Evolutionary conservation across 2,797 vertebrate species (phyloP).

Genomic region (Petrocephalus schoutedeni): DNA sequence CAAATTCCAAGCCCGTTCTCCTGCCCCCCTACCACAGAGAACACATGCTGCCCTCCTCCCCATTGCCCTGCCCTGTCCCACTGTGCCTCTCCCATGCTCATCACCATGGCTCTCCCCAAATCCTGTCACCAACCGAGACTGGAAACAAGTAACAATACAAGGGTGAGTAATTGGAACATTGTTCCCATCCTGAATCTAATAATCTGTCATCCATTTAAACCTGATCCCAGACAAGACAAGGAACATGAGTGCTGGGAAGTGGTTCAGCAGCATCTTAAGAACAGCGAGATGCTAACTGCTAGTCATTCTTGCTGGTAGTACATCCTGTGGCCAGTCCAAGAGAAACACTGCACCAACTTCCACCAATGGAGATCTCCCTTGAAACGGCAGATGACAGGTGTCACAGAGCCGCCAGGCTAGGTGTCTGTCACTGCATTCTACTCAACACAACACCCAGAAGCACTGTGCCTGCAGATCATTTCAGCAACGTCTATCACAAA

Average conservation of each 20-base stretch:
- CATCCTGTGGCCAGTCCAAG: background rate
- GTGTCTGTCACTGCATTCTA: too few species aligned
- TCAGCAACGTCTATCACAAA: too few species aligned
- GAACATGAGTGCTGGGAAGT: background rate
- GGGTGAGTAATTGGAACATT: background rate
- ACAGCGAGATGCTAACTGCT: background rate
- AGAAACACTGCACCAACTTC: background rate
- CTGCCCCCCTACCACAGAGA: background rate
- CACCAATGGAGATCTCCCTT: background rate
- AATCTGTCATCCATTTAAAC: conserved; percentile 5
- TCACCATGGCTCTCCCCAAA: background rate
- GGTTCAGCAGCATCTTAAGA: background rate
- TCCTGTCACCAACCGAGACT: background rate
- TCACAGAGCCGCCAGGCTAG: background rate
- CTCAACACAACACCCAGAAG: too few species aligned
- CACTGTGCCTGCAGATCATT: too few species aligned
- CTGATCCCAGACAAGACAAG: background rate
- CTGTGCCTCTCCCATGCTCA: background rate
- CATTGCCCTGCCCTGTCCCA: background rate
- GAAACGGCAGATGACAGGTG: background rate
- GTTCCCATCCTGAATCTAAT: background rate
- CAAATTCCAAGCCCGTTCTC: background rate
- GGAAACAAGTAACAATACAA: background rate
- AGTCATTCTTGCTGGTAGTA: background rate
- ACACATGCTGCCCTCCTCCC: background rate